Conservation (phyloP, 2,797 vertebrate genomes). For the Anguilla marmorata region DNA sequence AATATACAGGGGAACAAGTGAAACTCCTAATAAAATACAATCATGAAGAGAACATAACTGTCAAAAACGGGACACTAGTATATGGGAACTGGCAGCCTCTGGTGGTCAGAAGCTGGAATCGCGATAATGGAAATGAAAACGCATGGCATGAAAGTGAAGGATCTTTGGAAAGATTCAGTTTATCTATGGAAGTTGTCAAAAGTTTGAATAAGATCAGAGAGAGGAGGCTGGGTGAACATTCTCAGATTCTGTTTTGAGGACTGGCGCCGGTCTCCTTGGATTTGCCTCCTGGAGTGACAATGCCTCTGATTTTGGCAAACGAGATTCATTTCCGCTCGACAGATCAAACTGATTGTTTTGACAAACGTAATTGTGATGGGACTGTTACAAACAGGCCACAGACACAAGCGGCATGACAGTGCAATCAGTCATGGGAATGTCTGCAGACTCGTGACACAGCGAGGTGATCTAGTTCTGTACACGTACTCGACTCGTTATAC, state of each 20-base stretch:
- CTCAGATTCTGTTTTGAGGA: not conserved
- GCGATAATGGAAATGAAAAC: not conserved
- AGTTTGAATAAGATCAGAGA: no score
- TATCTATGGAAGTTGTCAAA: no score
- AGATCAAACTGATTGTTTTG: constrained; percentile 8
- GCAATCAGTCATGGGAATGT: not conserved
- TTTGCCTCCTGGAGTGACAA: not conserved
- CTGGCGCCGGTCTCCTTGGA: not conserved
- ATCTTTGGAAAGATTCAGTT: not conserved
- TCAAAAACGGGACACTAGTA: no score
- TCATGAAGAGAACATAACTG: no score
- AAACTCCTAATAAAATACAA: no score
- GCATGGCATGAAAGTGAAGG: not conserved
- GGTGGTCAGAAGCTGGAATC: no score
- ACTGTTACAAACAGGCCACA: not conserved
- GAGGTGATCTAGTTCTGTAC: not conserved
- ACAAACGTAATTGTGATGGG: not conserved
- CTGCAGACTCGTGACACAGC: not conserved
- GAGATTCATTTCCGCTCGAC: not conserved
- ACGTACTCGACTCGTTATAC: not conserved
- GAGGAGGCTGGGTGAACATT: not conserved
- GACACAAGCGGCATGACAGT: not conserved
- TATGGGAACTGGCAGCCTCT: no score
- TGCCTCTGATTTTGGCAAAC: not conserved
- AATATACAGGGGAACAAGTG: no score